Percentiles rank a stretch among this genome's conserved stretches.
Conservation (phyloP, 1,140 invertebrate species). For the Charaxes varanes region DNA sequence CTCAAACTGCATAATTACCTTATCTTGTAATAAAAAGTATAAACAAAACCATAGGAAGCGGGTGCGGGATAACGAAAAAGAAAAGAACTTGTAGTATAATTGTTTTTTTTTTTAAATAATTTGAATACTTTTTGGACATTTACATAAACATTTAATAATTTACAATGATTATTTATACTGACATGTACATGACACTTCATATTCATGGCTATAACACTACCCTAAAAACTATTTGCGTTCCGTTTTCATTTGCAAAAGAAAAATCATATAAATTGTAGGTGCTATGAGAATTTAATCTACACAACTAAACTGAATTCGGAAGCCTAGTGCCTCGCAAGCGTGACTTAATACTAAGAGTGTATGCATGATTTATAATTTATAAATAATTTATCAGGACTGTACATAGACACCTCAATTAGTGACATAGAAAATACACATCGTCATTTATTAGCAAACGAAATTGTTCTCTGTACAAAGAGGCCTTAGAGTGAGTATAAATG, state of each 20-base stretch:
- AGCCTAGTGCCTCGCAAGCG: constrained; percentile 62
- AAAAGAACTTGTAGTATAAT: constrained; percentile 65
- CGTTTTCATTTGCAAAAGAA: no score
- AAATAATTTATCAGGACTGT: constrained; percentile 66
- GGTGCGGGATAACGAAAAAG: constrained; percentile 59
- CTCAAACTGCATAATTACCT: constrained; percentile 16
- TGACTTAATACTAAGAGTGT: constrained; percentile 64
- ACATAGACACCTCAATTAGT: constrained; percentile 40
- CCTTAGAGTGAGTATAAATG: no score
- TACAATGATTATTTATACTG: constrained; percentile 72
- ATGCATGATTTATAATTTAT: constrained; percentile 66
- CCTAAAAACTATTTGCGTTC: constrained; percentile 65
- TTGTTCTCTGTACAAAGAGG: neutral
- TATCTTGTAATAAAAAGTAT: neutral
- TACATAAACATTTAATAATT: constrained; percentile 75
- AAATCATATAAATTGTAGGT: constrained; percentile 64
- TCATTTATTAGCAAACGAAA: constrained; percentile 21
- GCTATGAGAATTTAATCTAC: constrained; percentile 66
- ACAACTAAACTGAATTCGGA: constrained; percentile 56
- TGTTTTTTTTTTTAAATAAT: constrained; percentile 72
- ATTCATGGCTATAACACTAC: constrained; percentile 68
- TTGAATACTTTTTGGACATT: constrained; percentile 74
- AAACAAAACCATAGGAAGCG: constrained; percentile 9
- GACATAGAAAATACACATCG: constrained; percentile 41
- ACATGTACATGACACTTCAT: constrained; percentile 70